Base-by-base conservation (phyloP, 2,113 vertebrate genomes). In the Chaenocephalus aceratus region DNA sequence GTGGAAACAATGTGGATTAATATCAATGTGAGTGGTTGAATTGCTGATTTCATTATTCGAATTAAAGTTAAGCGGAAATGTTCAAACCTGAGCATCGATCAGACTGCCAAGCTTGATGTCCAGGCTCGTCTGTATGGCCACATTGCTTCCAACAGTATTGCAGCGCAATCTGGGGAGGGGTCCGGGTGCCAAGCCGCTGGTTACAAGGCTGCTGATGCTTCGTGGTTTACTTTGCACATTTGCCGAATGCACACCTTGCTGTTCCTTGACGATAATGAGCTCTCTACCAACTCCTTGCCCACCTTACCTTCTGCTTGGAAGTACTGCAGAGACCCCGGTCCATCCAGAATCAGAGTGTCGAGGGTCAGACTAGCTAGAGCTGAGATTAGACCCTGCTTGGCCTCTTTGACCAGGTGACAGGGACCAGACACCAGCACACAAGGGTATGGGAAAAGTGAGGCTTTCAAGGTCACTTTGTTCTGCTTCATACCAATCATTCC, bases 21-120 rank as follows among this genome's bases (percentile, higher is more conserved):
- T 6, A 56, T 61, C 10, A 76, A 11, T 18, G 7, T 34, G 9
- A 41, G 30, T 18, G 0, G 6, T 15, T 36, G 18, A 4, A 26
- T 12, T 41, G 6, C 4, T n/a, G 11, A 0, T 61, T 3, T 44
- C 36, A 6, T 5, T 14, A 5, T 1, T 41, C 34, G 0, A 15
- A 10, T 1, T 15, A 10, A 15, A 73, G 2, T 4, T 60, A 2
- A 46, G 11, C 13, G 12, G 34, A 77, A 75, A 45, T 4, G 1
- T 2, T 46, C 57, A 2, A 63, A 94, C 94, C 93, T 93, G 63
- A 46, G 93, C 82, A 57, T 92, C 52, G 51, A 77, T 92, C 45
- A 94, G 82, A 44, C 21, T 36, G 26, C 90, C 79, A 21, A 90
- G 15, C 12, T 79, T 86, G 83, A 95, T 82, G 70, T 87, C 67